phyloP scores from a whole-genome alignment of 2,888 invertebrate species.

The Philhelius pedissequus region DNA sequence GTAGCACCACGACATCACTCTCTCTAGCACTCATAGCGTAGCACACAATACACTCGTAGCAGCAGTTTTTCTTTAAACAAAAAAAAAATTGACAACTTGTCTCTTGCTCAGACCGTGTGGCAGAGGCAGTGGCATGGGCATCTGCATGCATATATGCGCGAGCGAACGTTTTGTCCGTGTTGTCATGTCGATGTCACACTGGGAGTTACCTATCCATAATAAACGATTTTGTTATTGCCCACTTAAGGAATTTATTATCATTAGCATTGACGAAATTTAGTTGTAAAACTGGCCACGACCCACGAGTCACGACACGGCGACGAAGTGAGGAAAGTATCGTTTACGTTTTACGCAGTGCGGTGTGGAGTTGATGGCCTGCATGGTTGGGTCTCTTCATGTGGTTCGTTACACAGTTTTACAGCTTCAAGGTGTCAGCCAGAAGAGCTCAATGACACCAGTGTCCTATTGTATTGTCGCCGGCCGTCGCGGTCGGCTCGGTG shows the following conservation, averaged over 20 bases:
- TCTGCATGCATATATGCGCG: conserved; percentile 5
- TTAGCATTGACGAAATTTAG: conserved; percentile 63
- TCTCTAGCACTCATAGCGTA: not conserved
- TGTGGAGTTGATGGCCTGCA: not conserved
- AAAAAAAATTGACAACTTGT: conserved; percentile 60
- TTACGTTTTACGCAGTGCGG: not conserved
- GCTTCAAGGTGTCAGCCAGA: conserved; percentile 63
- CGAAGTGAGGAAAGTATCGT: conserved; percentile 33
- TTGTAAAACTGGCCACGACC: conserved; percentile 68
- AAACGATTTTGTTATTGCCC: conserved; percentile 68
- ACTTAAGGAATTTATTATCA: conserved; percentile 67
- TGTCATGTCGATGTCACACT: conserved; percentile 40
- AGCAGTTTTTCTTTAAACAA: conserved; percentile 39
- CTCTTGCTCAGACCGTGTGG: conserved; percentile 15
- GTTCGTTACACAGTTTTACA: conserved; percentile 1
- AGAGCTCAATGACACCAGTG: conserved; percentile 58
- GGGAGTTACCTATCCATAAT: conserved; percentile 64
- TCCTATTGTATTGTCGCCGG: conserved; percentile 39
- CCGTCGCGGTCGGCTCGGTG: not conserved
- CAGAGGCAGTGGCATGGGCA: not conserved
- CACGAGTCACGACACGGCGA: no score
- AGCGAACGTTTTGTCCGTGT: conserved; percentile 47
- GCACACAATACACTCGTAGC: not conserved
- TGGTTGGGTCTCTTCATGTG: no score
- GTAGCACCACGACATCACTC: not conserved